These are phyloP conservation scores for Varanus salvator DNA, from an alignment of 2,113 vertebrate genomes.

Conservation along the genomic window DNA sequence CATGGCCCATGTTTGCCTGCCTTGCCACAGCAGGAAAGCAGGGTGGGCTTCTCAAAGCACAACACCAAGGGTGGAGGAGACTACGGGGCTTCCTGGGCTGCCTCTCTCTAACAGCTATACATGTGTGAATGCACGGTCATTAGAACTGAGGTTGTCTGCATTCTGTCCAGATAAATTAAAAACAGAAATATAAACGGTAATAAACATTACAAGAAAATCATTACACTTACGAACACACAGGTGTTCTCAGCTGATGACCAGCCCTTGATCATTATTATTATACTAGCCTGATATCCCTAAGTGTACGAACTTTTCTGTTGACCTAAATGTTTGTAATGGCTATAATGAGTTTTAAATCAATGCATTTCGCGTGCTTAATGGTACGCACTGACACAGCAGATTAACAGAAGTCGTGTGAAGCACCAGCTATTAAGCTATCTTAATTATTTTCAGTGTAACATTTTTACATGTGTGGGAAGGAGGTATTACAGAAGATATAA, in stretches of 20 bases:
- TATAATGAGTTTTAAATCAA: conserved; percentile 26
- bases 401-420: not conserved
- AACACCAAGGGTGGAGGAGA: too few relatives aligned
- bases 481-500: conserved; percentile 7
- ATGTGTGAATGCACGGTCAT: too few relatives aligned
- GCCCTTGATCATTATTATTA: not conserved
- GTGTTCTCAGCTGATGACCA: not conserved
- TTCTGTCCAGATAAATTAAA: not conserved
- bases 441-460: conserved; percentile 17
- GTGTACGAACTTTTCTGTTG: conserved; percentile 24
- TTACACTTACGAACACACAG: not conserved
- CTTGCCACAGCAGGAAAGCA: too few relatives aligned
- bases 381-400: conserved; percentile 10
- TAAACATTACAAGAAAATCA: not conserved
- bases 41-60: too few relatives aligned
- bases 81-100: too few relatives aligned
- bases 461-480: conserved; percentile 17
- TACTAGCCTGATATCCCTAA: conserved; percentile 36
- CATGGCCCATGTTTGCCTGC: too few relatives aligned
- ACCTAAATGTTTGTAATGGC: conserved; percentile 13
- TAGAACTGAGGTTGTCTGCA: not conserved
- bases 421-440: conserved; percentile 8
- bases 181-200: not conserved
- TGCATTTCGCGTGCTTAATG: conserved; percentile 7
- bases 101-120: too few relatives aligned